These are phyloP conservation scores for Aeoliscus strigatus DNA, from an alignment of 2,797 vertebrate genomes.

Conservation along the genomic window DNA sequence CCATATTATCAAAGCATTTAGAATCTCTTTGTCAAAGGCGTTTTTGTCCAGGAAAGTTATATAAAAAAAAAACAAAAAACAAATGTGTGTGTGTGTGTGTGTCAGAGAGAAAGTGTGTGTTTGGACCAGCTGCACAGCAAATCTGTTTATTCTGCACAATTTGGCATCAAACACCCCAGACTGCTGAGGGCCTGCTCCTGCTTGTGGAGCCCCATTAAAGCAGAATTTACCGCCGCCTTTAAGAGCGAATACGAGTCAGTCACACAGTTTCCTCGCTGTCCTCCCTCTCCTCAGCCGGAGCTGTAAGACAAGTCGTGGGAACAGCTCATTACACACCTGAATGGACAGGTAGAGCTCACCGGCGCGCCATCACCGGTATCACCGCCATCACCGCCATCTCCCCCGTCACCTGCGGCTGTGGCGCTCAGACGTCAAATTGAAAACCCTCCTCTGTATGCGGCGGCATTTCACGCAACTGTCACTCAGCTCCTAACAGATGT, in stretches of 20 bases:
- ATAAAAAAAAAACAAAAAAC: too few species aligned
- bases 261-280: conserved; percentile 42
- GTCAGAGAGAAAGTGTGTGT: conserved; percentile 38
- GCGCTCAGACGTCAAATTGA: conserved; percentile 19
- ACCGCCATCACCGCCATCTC: conserved; percentile 28
- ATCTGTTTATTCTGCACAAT: conserved; percentile 79
- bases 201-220: conserved; percentile 72
- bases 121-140: conserved; percentile 70
- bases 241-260: conserved; percentile 63
- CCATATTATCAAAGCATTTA: conserved; percentile 49
- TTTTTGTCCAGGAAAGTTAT: conserved; percentile 21
- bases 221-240: conserved; percentile 70
- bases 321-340: conserved; percentile 56
- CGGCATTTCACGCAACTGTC: conserved; percentile 18
- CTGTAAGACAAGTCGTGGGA: conserved; percentile 50
- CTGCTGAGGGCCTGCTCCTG: conserved; percentile 70
- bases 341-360: conserved; percentile 24
- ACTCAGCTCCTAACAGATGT: conserved; percentile 1
- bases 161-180: conserved; percentile 77
- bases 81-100: too few species aligned
- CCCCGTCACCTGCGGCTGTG: conserved; percentile 34
- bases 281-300: conserved; percentile 21
- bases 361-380: conserved; percentile 19
- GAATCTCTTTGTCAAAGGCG: conserved; percentile 56
- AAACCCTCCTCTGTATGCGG: conserved; percentile 9